phyloP scores from a whole-genome alignment of 2,113 vertebrate genomes.

The Petaurus breviceps region DNA sequence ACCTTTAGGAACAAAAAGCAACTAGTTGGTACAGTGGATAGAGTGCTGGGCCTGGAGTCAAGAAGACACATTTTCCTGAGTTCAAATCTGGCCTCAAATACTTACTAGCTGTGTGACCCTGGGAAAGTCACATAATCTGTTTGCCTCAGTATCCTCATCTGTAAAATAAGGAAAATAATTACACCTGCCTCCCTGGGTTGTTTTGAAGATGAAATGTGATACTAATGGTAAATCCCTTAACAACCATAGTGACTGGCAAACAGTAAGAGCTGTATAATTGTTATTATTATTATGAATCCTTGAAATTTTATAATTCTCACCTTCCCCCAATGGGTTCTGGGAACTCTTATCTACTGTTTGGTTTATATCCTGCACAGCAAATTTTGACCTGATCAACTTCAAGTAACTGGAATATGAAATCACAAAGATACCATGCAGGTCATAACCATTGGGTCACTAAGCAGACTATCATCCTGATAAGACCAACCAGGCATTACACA shows the following conservation, averaged over 20 bases:
- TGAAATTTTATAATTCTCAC: not conserved
- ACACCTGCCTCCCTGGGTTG: not conserved
- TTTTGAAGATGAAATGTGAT: not conserved
- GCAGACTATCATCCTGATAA: constrained; percentile 53
- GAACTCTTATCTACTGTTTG: not conserved
- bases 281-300: not conserved
- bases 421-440: constrained; percentile 38
- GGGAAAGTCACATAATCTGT: not conserved
- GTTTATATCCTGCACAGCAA: constrained; percentile 4
- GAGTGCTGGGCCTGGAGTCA: not conserved
- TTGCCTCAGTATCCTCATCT: not conserved
- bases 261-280: not conserved
- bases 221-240: not conserved
- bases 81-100: not conserved
- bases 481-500: constrained; percentile 21
- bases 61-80: not conserved
- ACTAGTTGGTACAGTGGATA: not conserved
- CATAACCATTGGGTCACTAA: constrained; percentile 38
- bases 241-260: not conserved
- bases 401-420: constrained; percentile 53
- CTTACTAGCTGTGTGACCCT: not conserved
- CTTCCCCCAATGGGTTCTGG: not conserved
- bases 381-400: constrained; percentile 37
- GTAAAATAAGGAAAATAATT: not conserved
- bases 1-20: not conserved